phyloP scores from a whole-genome alignment of 92 coral and sea anemone species.

The Bergia sp. region DNA sequence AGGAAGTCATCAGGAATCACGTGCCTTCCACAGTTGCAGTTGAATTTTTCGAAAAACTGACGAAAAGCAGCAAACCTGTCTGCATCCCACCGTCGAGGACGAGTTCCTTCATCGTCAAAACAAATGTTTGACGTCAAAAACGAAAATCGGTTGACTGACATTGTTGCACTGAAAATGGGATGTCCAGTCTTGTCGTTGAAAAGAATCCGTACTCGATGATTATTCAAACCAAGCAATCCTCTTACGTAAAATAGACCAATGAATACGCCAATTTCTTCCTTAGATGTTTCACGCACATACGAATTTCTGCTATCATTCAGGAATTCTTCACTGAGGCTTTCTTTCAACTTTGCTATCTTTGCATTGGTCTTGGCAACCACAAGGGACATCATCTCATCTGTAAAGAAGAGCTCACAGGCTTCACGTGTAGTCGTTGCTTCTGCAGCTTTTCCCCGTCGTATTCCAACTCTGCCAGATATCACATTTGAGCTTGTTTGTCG shows the following conservation, averaged over 20 bases:
- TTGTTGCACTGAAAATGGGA: not conserved
- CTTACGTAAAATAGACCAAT: not conserved
- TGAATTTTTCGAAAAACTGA: not conserved
- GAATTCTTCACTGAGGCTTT: not conserved
- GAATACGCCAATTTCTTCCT: not conserved
- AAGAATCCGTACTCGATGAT: not conserved
- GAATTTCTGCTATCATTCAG: slow-evolving; percentile 10
- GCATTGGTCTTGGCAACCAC: slow-evolving; percentile 8
- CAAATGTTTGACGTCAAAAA: slow-evolving; percentile 18
- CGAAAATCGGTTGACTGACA: not conserved
- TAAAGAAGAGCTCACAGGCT: not conserved
- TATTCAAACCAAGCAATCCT: not conserved
- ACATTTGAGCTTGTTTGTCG: not conserved
- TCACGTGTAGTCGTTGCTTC: not conserved
- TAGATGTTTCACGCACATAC: not conserved
- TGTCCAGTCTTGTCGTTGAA: slow-evolving; percentile 14
- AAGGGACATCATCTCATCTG: not conserved
- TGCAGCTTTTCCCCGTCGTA: not conserved
- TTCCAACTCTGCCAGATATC: slow-evolving; percentile 8
- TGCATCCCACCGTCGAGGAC: not conserved
- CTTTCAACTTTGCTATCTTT: not conserved
- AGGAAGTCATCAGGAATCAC: not conserved
- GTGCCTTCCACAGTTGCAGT: not conserved
- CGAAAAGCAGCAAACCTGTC: slow-evolving; percentile 6
- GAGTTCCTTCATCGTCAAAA: not conserved